A percentile compares a stretch with the other conserved stretches of the same genome.
These are phyloP conservation scores for Tichodroma muraria DNA, from an alignment of 2,113 vertebrate genomes.

Conservation along the genomic window DNA sequence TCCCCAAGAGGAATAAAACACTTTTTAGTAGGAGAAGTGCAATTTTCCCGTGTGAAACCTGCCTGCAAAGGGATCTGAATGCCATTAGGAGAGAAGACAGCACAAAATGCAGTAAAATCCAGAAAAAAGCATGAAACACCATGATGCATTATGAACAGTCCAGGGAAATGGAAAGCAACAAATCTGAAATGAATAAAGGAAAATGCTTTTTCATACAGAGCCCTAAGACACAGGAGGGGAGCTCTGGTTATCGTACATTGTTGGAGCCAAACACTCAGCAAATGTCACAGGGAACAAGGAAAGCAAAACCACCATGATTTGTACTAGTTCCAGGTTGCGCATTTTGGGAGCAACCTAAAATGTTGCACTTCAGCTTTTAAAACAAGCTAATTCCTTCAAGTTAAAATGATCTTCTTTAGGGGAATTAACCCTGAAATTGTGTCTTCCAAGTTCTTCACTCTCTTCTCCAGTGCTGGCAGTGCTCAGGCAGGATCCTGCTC, in stretches of 20 bases:
- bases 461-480: background rate
- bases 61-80: background rate
- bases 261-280: background rate
- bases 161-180: background rate
- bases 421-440: background rate
- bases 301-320: background rate
- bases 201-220: background rate
- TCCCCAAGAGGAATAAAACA: background rate
- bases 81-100: background rate
- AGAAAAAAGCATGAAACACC: background rate
- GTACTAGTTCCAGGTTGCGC: background rate
- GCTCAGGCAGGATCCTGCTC: background rate
- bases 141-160: background rate
- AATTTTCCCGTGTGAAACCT: background rate
- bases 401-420: background rate
- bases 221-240: background rate
- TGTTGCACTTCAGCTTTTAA: background rate
- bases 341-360: background rate
- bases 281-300: background rate
- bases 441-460: background rate
- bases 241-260: accelerated
- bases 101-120: background rate
- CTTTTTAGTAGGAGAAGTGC: background rate
- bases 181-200: background rate
- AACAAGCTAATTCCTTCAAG: background rate